Base-by-base conservation (phyloP, 37 sponge, comb jelly and placozoan genomes). In the Eunapius fragilis region DNA sequence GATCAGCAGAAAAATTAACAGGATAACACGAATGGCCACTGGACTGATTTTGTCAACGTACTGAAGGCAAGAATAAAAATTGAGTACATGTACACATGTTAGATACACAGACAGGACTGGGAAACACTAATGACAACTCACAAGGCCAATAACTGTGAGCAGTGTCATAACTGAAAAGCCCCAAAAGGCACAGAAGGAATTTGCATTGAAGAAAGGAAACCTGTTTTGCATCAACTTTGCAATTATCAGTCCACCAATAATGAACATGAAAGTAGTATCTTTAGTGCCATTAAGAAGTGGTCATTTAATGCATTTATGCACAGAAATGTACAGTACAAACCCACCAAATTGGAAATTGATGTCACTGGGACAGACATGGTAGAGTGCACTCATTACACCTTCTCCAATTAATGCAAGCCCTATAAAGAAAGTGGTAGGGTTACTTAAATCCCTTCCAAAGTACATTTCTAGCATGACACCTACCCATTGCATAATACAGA, bases 261-360 rank as follows among this genome's bases (percentile, higher is more conserved):
- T 78, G 68, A 80, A 94, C 95, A 94, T 94, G 85, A 94, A 94
- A 31, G 95, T 69, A 28, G 86, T 87, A 71, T 94, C 93, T 87
- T 41, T 30, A 82, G 17, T n/a, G n/a, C n/a, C n/a, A 41, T 9
- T 41, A 41, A 9, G 41, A 41, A 9, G 6, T 41, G 6, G n/a
- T 41, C 41, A 41, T 41, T 9, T 41, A 41, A 41, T 41, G 41
- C 41, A 41, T 41, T 9, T 41, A n/a, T 41, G 41, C 41, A 9
- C 41, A 41, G 6, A 41, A 9, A n/a, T n/a, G n/a, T 41, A 58
- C 6, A 58, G 58, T 1, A 19, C 14, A 13, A 0, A 58, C 58
- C 22, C 7, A 58, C 58, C 58, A 58, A 58, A 58, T 58, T 58
- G 58, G 14, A 58, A 58, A 58, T 58, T 58, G 58, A 58, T 58